Evolutionary conservation across 2,113 vertebrate genomes (phyloP), one percentile per base, ranked within the genome.

Genomic region (Pelusios castaneus): DNA sequence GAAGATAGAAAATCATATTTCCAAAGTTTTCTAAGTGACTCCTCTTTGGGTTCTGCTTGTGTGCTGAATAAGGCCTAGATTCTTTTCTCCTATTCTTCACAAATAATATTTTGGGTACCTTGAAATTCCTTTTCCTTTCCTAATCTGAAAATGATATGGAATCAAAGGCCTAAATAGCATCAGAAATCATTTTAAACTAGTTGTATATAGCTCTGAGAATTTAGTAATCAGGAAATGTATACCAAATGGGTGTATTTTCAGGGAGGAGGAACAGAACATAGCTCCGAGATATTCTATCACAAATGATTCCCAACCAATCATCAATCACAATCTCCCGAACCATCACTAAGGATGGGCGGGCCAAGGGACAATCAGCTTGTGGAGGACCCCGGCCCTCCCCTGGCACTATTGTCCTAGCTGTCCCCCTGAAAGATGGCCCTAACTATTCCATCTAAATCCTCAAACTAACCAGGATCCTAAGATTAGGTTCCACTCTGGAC

Each of bases 401-500:
- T n/a, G n/a, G n/a, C n/a, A n/a, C n/a, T n/a, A n/a, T n/a, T n/a
- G n/a, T n/a, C n/a, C n/a, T n/a, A n/a, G n/a, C n/a, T n/a, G n/a
- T n/a, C n/a, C n/a, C n/a, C n/a, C n/a, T n/a, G n/a, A n/a, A n/a
- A n/a, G n/a, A n/a, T n/a, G n/a, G n/a, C n/a, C n/a, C n/a, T n/a
- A n/a, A n/a, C 13, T n/a, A 14, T 8, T 21, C 2, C 34, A 6
- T 25, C 21, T 38, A 82, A 1, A 5, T 12, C 70, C n/a, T 27
- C 82, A 84, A 83, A 76, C 2, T 1, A 52, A 85, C 1, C 2
- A 81, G 89, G 88, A 55, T 1, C 1, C 45, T 92, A 56, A 56
- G 9, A 38, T 3, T 1, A 8, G 25, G 6, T 6, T 56, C 2
- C 8, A 2, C 6, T 27, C 27, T 24, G 1, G 2, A 24, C 12